These are phyloP conservation scores for Porites lobata DNA, from an alignment of 92 coral and sea anemone species.

Conservation along the genomic window DNA sequence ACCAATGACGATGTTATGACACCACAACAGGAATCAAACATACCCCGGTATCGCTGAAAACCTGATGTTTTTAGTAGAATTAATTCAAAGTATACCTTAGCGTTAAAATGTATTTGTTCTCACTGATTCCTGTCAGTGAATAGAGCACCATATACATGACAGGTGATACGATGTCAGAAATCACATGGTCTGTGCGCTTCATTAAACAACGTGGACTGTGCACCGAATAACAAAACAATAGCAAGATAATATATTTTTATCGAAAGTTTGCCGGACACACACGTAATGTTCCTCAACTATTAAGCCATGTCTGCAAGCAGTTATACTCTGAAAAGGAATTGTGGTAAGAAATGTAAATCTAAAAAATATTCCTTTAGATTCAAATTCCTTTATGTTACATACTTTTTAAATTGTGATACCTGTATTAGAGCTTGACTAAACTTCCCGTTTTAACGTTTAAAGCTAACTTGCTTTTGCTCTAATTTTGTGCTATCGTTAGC, in stretches of 20 bases:
- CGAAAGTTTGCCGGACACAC: not conserved
- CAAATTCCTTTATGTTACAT: not conserved
- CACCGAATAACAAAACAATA: not conserved
- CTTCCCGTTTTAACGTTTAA: not conserved
- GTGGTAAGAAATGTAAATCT: not conserved
- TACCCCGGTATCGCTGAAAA: too few relatives aligned
- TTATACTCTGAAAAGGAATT: not conserved
- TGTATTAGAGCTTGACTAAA: not conserved
- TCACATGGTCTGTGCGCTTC: not conserved
- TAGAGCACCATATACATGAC: slow-evolving; percentile 23
- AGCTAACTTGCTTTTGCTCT: not conserved
- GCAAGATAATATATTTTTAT: too few relatives aligned
- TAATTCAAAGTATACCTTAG: not conserved
- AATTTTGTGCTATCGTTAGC: not conserved
- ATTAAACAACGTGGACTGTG: not conserved
- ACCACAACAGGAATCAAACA: too few relatives aligned
- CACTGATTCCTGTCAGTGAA: not conserved
- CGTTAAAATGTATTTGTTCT: not conserved
- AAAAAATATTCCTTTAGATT: not conserved
- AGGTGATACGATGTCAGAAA: slow-evolving; percentile 28
- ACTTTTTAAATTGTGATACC: not conserved
- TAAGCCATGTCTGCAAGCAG: not conserved
- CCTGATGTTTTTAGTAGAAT: not conserved
- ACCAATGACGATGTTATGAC: too few relatives aligned
- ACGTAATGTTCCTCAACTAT: not conserved